Percentiles rank a stretch among this genome's conserved stretches.
Evolutionary conservation across 2,797 vertebrate species (phyloP).

Genomic region (Oreonectes daqikongensis): DNA sequence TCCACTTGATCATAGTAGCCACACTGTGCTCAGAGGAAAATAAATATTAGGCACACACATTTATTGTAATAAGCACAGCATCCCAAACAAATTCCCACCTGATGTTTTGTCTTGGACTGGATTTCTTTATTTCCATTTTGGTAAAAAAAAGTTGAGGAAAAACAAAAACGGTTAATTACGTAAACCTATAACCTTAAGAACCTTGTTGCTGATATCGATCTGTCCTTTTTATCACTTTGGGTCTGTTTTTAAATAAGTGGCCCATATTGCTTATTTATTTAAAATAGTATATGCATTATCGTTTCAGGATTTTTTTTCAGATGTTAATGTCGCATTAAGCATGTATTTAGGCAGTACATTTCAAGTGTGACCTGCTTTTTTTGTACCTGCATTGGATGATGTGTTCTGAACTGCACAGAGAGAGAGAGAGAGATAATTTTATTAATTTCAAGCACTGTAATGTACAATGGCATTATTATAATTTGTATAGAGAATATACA

Average conservation of each 20-base stretch:
- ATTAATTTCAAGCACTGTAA: not conserved
- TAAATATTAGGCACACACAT: not conserved
- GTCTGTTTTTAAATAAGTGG: slow-evolving; percentile 5
- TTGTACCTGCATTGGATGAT: not conserved
- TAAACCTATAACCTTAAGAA: not conserved
- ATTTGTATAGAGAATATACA: not conserved
- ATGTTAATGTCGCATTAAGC: not conserved
- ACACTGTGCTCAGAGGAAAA: not conserved
- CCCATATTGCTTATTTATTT: slow-evolving; percentile 7
- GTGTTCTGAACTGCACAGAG: not conserved
- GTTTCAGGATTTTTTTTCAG: not conserved
- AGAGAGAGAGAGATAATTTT: not conserved
- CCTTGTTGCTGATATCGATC: not conserved
- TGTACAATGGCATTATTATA: not conserved
- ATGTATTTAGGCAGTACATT: slow-evolving; percentile 6
- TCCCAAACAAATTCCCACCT: not conserved
- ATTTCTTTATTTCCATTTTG: not conserved
- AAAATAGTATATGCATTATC: slow-evolving; percentile 5
- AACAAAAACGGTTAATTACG: not conserved
- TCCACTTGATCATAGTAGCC: slow-evolving; percentile 5
- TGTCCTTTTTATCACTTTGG: not conserved
- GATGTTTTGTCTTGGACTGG: not conserved
- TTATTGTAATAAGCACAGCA: not conserved
- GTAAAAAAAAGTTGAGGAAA: not conserved
- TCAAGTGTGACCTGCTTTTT: not conserved